Evolutionary conservation across 2,113 vertebrate species (phyloP).

Genomic region (Anolis carolinensis): DNA sequence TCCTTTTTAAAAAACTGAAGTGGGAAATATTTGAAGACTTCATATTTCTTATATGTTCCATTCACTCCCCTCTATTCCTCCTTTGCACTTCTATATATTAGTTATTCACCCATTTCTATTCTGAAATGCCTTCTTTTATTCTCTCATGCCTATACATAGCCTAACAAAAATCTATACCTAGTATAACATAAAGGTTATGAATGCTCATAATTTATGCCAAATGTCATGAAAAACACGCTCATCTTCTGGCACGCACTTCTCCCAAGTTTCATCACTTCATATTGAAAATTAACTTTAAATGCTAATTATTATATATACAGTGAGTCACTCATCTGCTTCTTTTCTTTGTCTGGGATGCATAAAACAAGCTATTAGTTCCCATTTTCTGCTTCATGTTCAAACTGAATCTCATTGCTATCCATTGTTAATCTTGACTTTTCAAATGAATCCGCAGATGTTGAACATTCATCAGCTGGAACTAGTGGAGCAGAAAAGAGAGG

Average conservation of each 20-base stretch:
- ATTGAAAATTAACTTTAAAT: conserved; percentile 4
- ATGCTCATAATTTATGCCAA: neutral
- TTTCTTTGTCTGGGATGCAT: neutral
- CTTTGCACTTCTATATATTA: neutral
- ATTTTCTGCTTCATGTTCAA: neutral
- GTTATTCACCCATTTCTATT: neutral
- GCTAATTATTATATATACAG: neutral
- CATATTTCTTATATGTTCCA: neutral
- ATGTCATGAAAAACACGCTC: neutral
- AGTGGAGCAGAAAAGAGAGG: neutral
- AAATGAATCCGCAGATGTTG: neutral
- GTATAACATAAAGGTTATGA: neutral
- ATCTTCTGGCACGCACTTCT: neutral
- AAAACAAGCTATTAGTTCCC: neutral
- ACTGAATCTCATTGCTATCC: neutral
- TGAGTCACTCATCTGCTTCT: neutral
- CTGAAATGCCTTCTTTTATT: neutral
- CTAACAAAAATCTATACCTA: neutral
- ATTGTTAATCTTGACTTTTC: neutral
- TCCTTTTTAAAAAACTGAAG: neutral
- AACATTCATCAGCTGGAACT: neutral
- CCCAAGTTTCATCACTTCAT: neutral
- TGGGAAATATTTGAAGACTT: neutral
- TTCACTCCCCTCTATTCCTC: too few species aligned
- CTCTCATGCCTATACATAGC: too few species aligned